Evolutionary conservation across 2,113 vertebrate genomes (phyloP).

Genomic region (human): DNA sequence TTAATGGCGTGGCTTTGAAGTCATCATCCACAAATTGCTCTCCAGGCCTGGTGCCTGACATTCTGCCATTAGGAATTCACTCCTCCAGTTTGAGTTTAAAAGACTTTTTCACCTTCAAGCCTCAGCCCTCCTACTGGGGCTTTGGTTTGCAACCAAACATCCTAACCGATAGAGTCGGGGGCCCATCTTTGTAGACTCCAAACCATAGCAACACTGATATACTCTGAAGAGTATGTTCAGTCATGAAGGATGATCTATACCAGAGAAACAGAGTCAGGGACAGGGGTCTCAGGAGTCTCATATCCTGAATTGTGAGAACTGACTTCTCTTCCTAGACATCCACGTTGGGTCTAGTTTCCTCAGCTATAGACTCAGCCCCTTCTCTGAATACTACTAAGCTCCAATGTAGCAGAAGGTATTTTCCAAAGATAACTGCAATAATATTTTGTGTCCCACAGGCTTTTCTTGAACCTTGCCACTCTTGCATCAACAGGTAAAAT

Average conservation of each 20-base stretch:
- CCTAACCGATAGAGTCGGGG: neutral
- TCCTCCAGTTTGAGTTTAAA: neutral
- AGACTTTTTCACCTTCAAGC: conserved; percentile 3
- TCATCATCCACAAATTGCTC: neutral
- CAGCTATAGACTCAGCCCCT: neutral
- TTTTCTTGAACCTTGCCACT: neutral
- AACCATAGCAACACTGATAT: neutral
- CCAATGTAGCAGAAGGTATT: neutral
- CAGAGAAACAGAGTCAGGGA: neutral
- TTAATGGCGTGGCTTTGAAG: neutral
- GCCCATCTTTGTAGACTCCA: neutral
- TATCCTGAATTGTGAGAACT: neutral
- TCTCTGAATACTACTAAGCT: conserved; percentile 6
- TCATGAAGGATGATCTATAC: neutral
- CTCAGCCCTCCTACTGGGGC: too few relatives aligned
- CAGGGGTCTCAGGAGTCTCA: neutral
- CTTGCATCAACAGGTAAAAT: neutral
- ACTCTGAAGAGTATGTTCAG: neutral
- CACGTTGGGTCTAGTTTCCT: neutral
- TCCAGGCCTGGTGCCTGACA: neutral
- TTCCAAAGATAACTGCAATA: neutral
- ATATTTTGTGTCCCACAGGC: neutral
- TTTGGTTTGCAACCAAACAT: neutral
- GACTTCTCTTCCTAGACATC: conserved; percentile 22
- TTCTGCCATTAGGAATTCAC: conserved; percentile 9